These are phyloP conservation scores for Eupithecia exiguata DNA, from an alignment of 2,888 invertebrate species.

Conservation along the genomic window DNA sequence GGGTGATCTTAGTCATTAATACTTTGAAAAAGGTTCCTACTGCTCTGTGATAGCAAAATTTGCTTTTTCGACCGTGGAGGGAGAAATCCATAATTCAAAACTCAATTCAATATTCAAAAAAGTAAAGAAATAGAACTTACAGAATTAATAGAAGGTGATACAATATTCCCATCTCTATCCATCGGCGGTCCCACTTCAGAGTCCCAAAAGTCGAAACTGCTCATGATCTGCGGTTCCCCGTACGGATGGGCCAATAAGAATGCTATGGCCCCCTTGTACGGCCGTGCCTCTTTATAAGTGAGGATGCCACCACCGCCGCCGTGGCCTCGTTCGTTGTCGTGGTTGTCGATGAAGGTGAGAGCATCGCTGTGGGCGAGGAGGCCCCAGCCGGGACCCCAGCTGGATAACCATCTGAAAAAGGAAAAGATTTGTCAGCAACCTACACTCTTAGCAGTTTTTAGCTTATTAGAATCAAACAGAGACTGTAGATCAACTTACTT, in stretches of 20 bases:
- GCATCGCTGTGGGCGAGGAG: constrained; percentile 81
- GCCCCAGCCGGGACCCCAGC: constrained; percentile 87
- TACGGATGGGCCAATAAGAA: constrained; percentile 94
- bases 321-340: constrained; percentile 90
- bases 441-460: neutral
- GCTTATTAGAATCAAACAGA: neutral
- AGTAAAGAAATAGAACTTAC: constrained; percentile 52
- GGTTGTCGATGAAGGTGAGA: constrained; percentile 91
- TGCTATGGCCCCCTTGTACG: constrained; percentile 91
- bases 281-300: constrained; percentile 85
- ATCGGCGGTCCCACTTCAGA: constrained; percentile 87
- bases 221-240: constrained; percentile 92
- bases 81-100: too few relatives aligned
- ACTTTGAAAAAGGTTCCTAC: neutral
- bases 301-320: constrained; percentile 83
- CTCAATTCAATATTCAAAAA: too few relatives aligned
- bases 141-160: constrained; percentile 86
- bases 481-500: neutral
- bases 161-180: constrained; percentile 83
- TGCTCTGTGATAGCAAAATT: neutral
- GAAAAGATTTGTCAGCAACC: neutral
- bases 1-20: neutral
- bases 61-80: neutral
- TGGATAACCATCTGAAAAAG: constrained; percentile 78
- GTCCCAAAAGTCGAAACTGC: constrained; percentile 89